phyloP scores from a whole-genome alignment of 2,797 vertebrate species.

The Pangasius djambal region DNA sequence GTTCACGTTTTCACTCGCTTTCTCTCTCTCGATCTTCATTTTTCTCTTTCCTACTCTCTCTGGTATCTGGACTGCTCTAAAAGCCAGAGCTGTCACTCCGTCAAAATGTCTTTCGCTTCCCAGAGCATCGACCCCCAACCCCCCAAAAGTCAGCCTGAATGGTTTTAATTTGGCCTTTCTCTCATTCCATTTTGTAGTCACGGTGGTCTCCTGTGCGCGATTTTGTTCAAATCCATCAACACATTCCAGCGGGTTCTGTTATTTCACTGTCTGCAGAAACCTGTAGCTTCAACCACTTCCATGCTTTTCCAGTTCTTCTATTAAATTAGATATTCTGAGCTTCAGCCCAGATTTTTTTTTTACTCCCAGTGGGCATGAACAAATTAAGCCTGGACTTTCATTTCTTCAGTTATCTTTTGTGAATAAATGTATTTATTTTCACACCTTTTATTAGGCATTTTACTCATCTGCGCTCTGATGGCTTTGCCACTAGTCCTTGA shows the following conservation, averaged over 20 bases:
- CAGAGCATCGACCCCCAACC: not conserved
- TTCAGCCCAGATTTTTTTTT: not conserved
- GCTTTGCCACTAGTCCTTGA: conserved; percentile 13
- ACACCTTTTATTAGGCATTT: not conserved
- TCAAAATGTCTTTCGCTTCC: conserved; percentile 1
- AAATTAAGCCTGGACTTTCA: not conserved
- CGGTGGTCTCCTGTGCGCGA: conserved; percentile 29
- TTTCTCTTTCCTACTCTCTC: not conserved
- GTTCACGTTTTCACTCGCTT: not conserved
- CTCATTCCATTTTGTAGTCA: conserved; percentile 21
- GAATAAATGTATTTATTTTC: not conserved
- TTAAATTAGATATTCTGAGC: conserved; percentile 3
- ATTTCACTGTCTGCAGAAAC: conserved; percentile 24
- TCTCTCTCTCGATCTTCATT: not conserved
- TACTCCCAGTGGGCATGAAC: not conserved
- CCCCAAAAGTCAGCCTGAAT: conserved; percentile 24
- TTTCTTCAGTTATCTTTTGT: conserved; percentile 17
- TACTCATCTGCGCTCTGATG: not conserved
- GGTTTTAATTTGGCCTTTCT: conserved; percentile 46
- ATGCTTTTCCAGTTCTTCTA: conserved; percentile 14
- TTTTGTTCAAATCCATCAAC: conserved; percentile 34
- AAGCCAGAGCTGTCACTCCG: conserved; percentile 11
- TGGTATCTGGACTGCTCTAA: not conserved
- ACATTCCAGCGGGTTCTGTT: conserved; percentile 39
- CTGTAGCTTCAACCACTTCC: conserved; percentile 17